Conservation (phyloP, 2,113 vertebrate species). For the Glaucomys volans region DNA sequence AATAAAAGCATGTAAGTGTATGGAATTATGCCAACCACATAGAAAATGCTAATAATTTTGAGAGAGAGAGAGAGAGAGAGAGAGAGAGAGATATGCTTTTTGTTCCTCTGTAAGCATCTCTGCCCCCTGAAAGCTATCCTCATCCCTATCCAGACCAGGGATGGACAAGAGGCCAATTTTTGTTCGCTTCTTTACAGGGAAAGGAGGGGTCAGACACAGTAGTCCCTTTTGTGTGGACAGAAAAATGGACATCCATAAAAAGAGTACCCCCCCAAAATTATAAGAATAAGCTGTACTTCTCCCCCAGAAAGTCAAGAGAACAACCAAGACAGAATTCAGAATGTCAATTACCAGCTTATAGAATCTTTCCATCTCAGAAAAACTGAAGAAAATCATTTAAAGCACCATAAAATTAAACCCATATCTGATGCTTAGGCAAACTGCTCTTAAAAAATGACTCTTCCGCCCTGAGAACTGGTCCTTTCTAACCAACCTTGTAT, state of each 20-base stretch:
- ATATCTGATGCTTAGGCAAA: conserved; percentile 14
- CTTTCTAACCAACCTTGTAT: neutral
- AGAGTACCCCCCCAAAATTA: neutral
- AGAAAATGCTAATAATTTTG: neutral
- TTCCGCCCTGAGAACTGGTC: neutral
- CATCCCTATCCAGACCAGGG: neutral
- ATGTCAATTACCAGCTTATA: neutral
- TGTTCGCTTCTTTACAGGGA: neutral
- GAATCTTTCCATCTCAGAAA: conserved; percentile 46
- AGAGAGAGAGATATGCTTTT: neutral
- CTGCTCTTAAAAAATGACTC: neutral
- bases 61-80: neutral
- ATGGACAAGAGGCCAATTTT: neutral
- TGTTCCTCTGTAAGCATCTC: neutral
- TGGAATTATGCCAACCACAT: neutral
- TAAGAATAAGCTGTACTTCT: neutral
- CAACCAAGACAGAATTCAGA: neutral
- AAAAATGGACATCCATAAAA: neutral
- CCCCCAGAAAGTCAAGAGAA: neutral
- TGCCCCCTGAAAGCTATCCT: neutral
- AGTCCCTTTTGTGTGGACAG: neutral
- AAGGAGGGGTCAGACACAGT: neutral
- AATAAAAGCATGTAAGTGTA: neutral
- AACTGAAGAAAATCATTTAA: conserved; percentile 41
- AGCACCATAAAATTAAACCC: conserved; percentile 13